Conservation (phyloP, 2,797 vertebrate genomes). For the Tadarida brasiliensis region DNA sequence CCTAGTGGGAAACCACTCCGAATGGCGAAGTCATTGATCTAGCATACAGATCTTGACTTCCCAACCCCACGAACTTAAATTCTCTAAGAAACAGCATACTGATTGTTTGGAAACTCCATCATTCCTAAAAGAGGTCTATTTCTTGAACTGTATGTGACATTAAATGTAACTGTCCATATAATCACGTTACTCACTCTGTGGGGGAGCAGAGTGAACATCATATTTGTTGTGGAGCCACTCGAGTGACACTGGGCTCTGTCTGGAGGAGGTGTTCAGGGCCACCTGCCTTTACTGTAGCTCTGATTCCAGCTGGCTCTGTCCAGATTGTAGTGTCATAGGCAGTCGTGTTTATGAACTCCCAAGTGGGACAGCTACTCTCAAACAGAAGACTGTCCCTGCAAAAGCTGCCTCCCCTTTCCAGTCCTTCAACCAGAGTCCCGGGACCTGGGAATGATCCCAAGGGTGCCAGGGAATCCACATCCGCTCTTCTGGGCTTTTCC, state of each 20-base stretch:
- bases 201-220: not conserved
- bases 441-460: not conserved
- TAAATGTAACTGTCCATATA: not conserved
- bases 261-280: not conserved
- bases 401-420: not conserved
- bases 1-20: not conserved
- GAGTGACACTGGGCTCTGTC: not conserved
- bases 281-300: not conserved
- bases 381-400: not conserved
- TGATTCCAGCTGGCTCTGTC: not conserved
- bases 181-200: not conserved
- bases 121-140: not conserved
- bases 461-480: not conserved
- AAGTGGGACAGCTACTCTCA: not conserved
- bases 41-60: not conserved
- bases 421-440: not conserved
- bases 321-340: not conserved
- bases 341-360: not conserved
- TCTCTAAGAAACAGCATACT: not conserved
- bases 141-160: not conserved
- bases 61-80: not conserved
- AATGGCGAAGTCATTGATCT: not conserved
- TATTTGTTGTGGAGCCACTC: not conserved
- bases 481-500: not conserved
- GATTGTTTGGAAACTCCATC: not conserved